Evolutionary conservation across 2,888 invertebrate species (phyloP), one percentile per base, ranked within the genome.

Genomic region (Drosophila falleni): DNA sequence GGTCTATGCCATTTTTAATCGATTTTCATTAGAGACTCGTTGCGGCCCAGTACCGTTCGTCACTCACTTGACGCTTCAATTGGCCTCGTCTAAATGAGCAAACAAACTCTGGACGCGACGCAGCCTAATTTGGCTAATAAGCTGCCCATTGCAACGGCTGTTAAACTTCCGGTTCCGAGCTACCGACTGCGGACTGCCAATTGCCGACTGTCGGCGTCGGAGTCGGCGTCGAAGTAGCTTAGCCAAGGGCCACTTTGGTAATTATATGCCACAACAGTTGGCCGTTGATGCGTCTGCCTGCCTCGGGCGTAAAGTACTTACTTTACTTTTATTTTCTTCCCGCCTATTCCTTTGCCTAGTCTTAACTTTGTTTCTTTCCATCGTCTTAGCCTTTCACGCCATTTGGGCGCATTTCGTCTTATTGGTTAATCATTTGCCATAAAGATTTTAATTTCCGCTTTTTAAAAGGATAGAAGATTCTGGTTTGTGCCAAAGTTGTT

Each of bases 341-440:
- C 42, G 23, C 31, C 16, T 13, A 5, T 54, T 26, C 47, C 39
- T 1, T 50, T 13, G 51, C 51, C 33, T 19, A 33, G 13, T 33
- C 44, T 55, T 62, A 53, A 65, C 44, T 58, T 60, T 55, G 39
- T 39, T 46, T 65, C 73, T 51, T 47, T 51, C 51, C 51, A 44
- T 47, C 47, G 65, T 35, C 56, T 54, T 56, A 46, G 58, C 41
- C 64, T 66, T 71, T 59, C 16, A 70, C 50, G 67, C 49, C 41
- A 5, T 55, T 65, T 65, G 47, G 16, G 9, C 29, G 23, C 42
- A 61, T 58, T 71, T 73, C 44, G 66, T 67, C 74, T 82, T 82
- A 91, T 91, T 89, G 89, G 84, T 84, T 91, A 87, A 91, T 87
- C 90, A 90, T 90, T 86, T 75, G 85, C 87, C 75, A 74, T 85